These are phyloP conservation scores for Ophioninae sp. DNA, from an alignment of 2,888 invertebrate genomes.

Conservation along the genomic window DNA sequence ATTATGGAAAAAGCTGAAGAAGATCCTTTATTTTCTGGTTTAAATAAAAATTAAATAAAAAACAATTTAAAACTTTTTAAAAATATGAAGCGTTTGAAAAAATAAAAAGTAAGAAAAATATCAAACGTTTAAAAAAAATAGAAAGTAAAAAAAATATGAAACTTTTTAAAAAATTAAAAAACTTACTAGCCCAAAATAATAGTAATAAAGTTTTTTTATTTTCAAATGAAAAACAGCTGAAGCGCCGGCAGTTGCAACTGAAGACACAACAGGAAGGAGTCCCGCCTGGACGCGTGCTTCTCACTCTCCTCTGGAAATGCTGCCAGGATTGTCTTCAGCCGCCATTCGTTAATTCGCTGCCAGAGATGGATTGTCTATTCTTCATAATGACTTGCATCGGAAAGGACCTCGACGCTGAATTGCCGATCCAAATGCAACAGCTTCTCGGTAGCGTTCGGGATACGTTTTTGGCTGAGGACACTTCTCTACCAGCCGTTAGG, in stretches of 20 bases:
- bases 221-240: constrained; percentile 83
- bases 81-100: too few species aligned
- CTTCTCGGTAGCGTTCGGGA: constrained; percentile 91
- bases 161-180: neutral
- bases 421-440: constrained; percentile 90
- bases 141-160: neutral
- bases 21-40: too few species aligned
- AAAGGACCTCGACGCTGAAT: constrained; percentile 91
- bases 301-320: constrained; percentile 93
- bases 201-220: constrained; percentile 1
- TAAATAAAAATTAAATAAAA: too few species aligned
- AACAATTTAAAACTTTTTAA: too few species aligned
- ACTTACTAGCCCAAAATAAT: neutral
- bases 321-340: constrained; percentile 94
- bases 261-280: constrained; percentile 84
- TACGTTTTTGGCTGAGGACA: constrained; percentile 90
- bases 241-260: constrained; percentile 85
- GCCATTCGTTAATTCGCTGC: constrained; percentile 88
- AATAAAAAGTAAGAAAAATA: too few species aligned
- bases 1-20: neutral
- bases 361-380: constrained; percentile 94
- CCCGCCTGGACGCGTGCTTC: constrained; percentile 88
- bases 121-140: neutral
- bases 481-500: constrained; percentile 88
- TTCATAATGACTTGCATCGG: constrained; percentile 94